A percentile compares a stretch with the other conserved stretches of the same genome.
These are phyloP conservation scores for Galagoides demidoff DNA, from an alignment of 2,797 vertebrate genomes.

Conservation along the genomic window DNA sequence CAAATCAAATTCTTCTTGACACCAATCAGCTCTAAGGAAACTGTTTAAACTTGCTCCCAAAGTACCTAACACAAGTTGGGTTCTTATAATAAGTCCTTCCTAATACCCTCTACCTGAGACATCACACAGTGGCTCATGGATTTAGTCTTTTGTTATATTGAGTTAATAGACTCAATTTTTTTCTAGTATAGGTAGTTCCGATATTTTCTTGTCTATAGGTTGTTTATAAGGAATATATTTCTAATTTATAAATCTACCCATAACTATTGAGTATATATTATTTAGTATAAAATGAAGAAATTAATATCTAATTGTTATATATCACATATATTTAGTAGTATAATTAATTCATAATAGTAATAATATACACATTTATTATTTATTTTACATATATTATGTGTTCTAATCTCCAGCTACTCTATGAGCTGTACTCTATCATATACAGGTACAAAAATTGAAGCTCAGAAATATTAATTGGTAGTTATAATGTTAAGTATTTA, in stretches of 20 bases:
- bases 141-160: constrained; percentile 24
- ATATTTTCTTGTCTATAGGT: not conserved
- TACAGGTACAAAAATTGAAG: not conserved
- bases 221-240: not conserved
- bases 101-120: not conserved
- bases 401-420: constrained; percentile 1
- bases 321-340: not conserved
- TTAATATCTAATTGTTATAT: not conserved
- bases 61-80: not conserved
- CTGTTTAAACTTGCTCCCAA: not conserved
- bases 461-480: not conserved
- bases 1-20: not conserved
- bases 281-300: not conserved
- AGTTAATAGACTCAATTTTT: not conserved
- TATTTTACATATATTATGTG: not conserved
- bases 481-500: not conserved
- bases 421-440: not conserved
- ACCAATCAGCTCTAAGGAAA: not conserved
- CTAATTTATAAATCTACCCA: not conserved
- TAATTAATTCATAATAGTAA: not conserved
- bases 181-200: not conserved
- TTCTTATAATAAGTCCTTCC: not conserved
- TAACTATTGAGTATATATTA: not conserved
- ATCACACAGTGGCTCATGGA: not conserved
- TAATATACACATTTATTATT: not conserved